Percentiles rank a stretch among this genome's conserved stretches.
phyloP scores from a whole-genome alignment of 2,113 vertebrate species.

The Platichthys flesus region DNA sequence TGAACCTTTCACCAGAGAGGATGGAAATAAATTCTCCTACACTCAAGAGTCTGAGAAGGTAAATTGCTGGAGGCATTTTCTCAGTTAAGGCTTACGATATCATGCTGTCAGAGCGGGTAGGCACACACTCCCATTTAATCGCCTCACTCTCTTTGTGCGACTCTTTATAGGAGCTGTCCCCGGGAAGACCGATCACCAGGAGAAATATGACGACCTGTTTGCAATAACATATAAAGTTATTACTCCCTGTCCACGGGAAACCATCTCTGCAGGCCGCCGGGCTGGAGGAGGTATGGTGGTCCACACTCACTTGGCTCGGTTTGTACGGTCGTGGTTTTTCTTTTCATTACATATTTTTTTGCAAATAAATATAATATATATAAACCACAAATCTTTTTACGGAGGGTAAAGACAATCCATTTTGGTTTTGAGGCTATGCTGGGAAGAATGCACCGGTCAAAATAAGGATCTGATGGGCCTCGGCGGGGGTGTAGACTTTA shows the following conservation, averaged over 20 bases:
- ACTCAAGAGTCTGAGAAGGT: slow-evolving; percentile 22
- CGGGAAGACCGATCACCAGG: slow-evolving; percentile 45
- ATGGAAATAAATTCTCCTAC: slow-evolving; percentile 45
- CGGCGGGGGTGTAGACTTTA: too few species aligned
- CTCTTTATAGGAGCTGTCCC: slow-evolving; percentile 43
- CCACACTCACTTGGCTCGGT: slow-evolving; percentile 20
- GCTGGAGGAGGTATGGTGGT: slow-evolving; percentile 14
- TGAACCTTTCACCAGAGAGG: slow-evolving; percentile 48
- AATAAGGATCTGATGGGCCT: too few species aligned
- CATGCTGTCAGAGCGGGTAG: slow-evolving; percentile 62
- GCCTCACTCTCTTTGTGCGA: slow-evolving; percentile 34
- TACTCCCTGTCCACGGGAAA: slow-evolving; percentile 47
- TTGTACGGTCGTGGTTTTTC: slow-evolving; percentile 31
- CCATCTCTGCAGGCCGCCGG: slow-evolving; percentile 13
- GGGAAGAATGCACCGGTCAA: too few species aligned
- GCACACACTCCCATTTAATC: slow-evolving; percentile 55
- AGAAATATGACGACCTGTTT: slow-evolving; percentile 61
- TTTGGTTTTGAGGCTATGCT: too few species aligned
- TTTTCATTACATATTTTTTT: too few species aligned
- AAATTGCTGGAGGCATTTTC: slow-evolving; percentile 49
- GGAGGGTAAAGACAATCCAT: too few species aligned
- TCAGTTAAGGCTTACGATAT: slow-evolving; percentile 64
- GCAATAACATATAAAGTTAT: slow-evolving; percentile 57
- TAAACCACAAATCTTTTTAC: too few species aligned
- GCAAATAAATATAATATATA: too few species aligned